phyloP scores from a whole-genome alignment of 2,888 invertebrate genomes.

The Megastigmus dorsalis region DNA sequence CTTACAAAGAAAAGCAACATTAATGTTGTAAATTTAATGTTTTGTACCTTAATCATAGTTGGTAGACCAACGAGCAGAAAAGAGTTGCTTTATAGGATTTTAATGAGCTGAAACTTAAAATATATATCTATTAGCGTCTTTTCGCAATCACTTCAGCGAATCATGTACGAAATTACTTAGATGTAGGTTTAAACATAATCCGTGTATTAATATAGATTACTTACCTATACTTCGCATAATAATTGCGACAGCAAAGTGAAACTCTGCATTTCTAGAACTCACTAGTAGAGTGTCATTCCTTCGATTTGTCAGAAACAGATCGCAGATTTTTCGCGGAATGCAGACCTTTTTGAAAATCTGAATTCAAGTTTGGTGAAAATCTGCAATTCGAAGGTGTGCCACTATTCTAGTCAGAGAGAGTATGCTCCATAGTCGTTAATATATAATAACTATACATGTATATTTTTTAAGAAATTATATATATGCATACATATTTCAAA shows the following conservation, averaged over 20 bases:
- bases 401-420: slow-evolving; percentile 15
- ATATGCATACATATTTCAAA: slow-evolving; percentile 20
- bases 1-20: too few relatives aligned
- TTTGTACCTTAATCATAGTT: too few relatives aligned
- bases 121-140: not conserved
- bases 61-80: not conserved
- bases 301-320: too few relatives aligned
- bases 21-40: not conserved
- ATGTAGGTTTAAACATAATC: slow-evolving; percentile 4
- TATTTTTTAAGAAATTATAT: slow-evolving; percentile 29
- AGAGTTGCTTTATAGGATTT: slow-evolving; percentile 12
- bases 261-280: slow-evolving; percentile 19
- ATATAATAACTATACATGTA: slow-evolving; percentile 25
- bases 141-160: slow-evolving; percentile 27
- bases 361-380: too few relatives aligned
- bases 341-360: too few relatives aligned
- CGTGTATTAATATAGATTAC: not conserved
- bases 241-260: slow-evolving; percentile 30
- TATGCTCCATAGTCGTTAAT: slow-evolving; percentile 46
- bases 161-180: slow-evolving; percentile 22
- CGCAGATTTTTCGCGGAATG: too few relatives aligned
- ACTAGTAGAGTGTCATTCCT: not conserved
- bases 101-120: slow-evolving; percentile 19
- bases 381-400: too few relatives aligned
- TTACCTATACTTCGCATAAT: slow-evolving; percentile 12